Evolutionary conservation across 1,140 invertebrate species (phyloP).

Genomic region (Euglossa dilemma): DNA sequence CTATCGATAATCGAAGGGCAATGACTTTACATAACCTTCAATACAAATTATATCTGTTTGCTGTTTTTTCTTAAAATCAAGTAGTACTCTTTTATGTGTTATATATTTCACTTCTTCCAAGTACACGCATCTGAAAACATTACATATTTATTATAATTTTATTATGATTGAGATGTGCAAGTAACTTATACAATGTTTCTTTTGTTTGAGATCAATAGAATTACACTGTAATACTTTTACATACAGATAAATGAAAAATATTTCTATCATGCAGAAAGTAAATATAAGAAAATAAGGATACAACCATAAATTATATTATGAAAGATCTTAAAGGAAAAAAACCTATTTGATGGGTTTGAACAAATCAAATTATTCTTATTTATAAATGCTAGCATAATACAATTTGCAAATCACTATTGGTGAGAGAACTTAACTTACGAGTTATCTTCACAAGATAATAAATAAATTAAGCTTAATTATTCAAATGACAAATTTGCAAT

Average conservation of each 20-base stretch:
- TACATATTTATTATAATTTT: constrained; percentile 32
- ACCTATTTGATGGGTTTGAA: constrained; percentile 42
- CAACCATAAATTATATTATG: constrained; percentile 8
- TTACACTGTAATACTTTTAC: constrained; percentile 4
- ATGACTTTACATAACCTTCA: constrained; percentile 32
- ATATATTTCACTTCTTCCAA: constrained; percentile 16
- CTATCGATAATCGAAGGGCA: constrained; percentile 17
- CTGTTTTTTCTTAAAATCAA: constrained; percentile 20
- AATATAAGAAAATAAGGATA: neutral
- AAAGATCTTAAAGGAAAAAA: constrained; percentile 20
- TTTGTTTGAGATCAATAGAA: constrained; percentile 10
- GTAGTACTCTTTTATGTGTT: constrained; percentile 8
- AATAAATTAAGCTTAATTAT: constrained; percentile 28
- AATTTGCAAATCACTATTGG: constrained; percentile 14
- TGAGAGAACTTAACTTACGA: constrained; percentile 21
- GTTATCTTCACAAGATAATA: constrained; percentile 28
- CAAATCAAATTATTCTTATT: constrained; percentile 53
- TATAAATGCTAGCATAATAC: constrained; percentile 52
- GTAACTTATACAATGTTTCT: constrained; percentile 1
- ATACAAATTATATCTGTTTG: constrained; percentile 23
- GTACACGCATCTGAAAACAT: neutral
- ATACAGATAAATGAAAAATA: constrained; percentile 6
- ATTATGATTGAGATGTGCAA: constrained; percentile 18
- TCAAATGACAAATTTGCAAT: neutral
- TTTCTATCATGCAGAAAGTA: neutral